Conservation (phyloP, 2,113 vertebrate species). For the Leptocoma aspasia region DNA sequence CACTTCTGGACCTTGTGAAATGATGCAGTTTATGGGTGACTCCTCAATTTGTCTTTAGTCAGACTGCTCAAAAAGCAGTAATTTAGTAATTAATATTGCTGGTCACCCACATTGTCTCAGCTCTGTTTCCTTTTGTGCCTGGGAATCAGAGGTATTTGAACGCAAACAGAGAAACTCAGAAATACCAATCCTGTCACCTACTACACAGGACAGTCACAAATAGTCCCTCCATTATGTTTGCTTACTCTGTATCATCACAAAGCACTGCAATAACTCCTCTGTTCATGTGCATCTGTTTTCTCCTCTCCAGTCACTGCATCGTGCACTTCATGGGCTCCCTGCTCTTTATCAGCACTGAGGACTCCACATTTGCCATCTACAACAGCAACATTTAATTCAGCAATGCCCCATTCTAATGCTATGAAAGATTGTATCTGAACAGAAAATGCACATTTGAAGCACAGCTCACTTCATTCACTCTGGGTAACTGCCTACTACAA, state of each 20-base stretch:
- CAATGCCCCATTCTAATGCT: not conserved
- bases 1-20: not conserved
- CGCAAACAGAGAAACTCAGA: not conserved
- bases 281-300: not conserved
- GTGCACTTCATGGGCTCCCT: not conserved
- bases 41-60: not conserved
- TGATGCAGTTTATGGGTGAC: not conserved
- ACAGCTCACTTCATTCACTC: slow-evolving; percentile 2
- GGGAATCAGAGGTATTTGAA: not conserved
- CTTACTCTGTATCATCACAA: not conserved
- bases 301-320: not conserved
- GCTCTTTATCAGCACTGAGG: not conserved
- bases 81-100: not conserved
- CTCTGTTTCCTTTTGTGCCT: not conserved
- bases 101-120: not conserved
- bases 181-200: not conserved
- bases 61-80: not conserved
- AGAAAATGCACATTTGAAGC: not conserved
- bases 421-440: slow-evolving; percentile 9
- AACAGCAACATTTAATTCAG: not conserved
- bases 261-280: not conserved
- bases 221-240: not conserved
- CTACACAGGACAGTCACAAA: not conserved
- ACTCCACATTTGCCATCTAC: not conserved
- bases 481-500: slow-evolving; percentile 1